Percentiles rank a stretch among this genome's conserved stretches.
These are phyloP conservation scores for Podarcis lilfordi DNA, from an alignment of 2,797 vertebrate species.

Conservation along the genomic window DNA sequence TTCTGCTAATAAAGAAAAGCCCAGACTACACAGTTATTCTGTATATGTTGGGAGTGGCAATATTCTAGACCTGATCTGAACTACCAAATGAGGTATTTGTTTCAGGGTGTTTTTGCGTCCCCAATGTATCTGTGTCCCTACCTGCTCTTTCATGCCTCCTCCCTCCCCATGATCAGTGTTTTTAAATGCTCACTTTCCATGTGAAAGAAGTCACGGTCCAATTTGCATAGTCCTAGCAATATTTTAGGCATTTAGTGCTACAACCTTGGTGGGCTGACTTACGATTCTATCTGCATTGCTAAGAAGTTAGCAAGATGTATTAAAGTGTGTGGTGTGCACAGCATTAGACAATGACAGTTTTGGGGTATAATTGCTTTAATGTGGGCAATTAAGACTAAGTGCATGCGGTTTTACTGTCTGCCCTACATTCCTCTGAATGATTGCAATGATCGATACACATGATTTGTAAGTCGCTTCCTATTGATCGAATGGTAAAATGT, in stretches of 20 bases:
- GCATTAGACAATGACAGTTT: conserved; percentile 84
- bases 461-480: conserved; percentile 90
- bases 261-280: conserved; percentile 80
- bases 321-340: conserved; percentile 77
- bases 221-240: conserved; percentile 78
- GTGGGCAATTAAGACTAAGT: conserved; percentile 96
- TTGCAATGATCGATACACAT: conserved; percentile 91
- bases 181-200: conserved; percentile 42
- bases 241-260: conserved; percentile 73
- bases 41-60: conserved; percentile 65
- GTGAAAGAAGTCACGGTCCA: conserved; percentile 67
- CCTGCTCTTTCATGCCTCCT: conserved; percentile 23
- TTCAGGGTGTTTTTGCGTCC: background rate
- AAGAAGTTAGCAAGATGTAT: conserved; percentile 78
- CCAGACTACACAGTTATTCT: background rate
- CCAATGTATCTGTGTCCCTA: conserved; percentile 36
- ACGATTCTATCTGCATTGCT: conserved; percentile 78
- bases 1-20: background rate
- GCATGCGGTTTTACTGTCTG: conserved; percentile 92
- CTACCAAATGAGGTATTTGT: conserved; percentile 22
- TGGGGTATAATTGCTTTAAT: conserved; percentile 93
- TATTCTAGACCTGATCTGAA: conserved; percentile 68
- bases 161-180: conserved; percentile 59
- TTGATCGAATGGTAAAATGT: conserved; percentile 86
- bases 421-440: conserved; percentile 87